Base-by-base conservation (phyloP, 2,797 vertebrate species). In the Manis pentadactyla region DNA sequence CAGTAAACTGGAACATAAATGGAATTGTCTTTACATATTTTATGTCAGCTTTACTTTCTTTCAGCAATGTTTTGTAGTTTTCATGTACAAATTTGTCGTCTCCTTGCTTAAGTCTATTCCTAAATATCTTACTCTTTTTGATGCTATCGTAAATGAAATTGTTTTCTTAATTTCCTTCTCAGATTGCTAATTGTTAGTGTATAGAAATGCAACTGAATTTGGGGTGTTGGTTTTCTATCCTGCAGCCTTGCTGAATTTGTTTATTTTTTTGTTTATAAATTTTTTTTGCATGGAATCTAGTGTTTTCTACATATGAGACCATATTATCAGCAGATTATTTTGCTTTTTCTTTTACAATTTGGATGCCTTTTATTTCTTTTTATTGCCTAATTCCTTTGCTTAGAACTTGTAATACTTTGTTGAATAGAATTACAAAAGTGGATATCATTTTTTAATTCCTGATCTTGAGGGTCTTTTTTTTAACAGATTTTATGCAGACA, bases 101-200 rank as follows among this genome's bases (percentile, higher is more conserved):
- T 86, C 57, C 18, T 90, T 93, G 64, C 31, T 86, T 93, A 66
- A 49, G 55, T 92, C 84, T 51, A 73, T 78, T 94, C 25, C 53
- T 68, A 75, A 87, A 66, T 53, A 71, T 83, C 92, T 87, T 53
- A 46, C 69, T 87, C 64, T 74, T 87, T 90, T 86, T 64, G 34
- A 63, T 85, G 8, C 13, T 78, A 31, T 71, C 90, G 21, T 53
- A 78, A 94, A 69, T 55, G 10, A 63, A 77, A 42, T 37, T 27
- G 0, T 63, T 88, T 77, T 63, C 42, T 79, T 7, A 27, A 61
- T 78, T 90, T 78, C 42, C 15, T 51, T 42, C 78, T 71, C 29
- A 61, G 63, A 29, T 34, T 61, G 29, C 46, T 64, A 29, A 51
- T 39, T 85, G 51, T 66, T 89, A 75, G 51, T 68, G 11, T 88